These are phyloP conservation scores for Erebia aethiops DNA, from an alignment of 2,888 invertebrate genomes.

Conservation along the genomic window DNA sequence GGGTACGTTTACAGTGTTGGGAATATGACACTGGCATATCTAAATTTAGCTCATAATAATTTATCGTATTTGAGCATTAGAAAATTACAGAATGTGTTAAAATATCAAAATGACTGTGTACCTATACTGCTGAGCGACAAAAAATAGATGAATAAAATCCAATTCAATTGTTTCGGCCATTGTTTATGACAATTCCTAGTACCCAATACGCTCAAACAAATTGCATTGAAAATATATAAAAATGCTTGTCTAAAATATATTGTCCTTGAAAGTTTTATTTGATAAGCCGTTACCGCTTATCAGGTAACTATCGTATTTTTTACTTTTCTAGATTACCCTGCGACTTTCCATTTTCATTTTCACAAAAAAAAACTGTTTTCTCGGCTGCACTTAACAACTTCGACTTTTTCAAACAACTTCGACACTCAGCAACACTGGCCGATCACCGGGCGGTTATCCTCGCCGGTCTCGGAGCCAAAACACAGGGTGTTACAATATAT, in stretches of 20 bases:
- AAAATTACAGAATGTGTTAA: conserved; percentile 49
- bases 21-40: conserved; percentile 55
- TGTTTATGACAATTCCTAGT: conserved; percentile 17
- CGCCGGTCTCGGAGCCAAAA: too few relatives aligned
- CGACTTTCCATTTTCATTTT: too few relatives aligned
- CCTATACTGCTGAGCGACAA: conserved; percentile 23
- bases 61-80: conserved; percentile 51
- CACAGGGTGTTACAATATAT: too few relatives aligned
- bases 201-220: neutral
- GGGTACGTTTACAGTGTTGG: conserved; percentile 49
- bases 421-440: too few relatives aligned
- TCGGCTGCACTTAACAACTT: too few relatives aligned
- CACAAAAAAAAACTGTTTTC: too few relatives aligned
- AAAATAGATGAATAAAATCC: conserved; percentile 28
- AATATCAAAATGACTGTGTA: conserved; percentile 48
- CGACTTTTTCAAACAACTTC: too few relatives aligned
- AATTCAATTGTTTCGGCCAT: conserved; percentile 25
- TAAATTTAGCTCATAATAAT: conserved; percentile 64
- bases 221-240: neutral
- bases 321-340: too few relatives aligned
- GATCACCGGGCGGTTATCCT: too few relatives aligned
- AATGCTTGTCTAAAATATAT: neutral
- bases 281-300: too few relatives aligned
- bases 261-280: too few relatives aligned
- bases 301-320: too few relatives aligned